Evolutionary conservation across 2,797 vertebrate species (phyloP), one percentile per base, ranked within the genome.

Genomic region (Chelon auratus): DNA sequence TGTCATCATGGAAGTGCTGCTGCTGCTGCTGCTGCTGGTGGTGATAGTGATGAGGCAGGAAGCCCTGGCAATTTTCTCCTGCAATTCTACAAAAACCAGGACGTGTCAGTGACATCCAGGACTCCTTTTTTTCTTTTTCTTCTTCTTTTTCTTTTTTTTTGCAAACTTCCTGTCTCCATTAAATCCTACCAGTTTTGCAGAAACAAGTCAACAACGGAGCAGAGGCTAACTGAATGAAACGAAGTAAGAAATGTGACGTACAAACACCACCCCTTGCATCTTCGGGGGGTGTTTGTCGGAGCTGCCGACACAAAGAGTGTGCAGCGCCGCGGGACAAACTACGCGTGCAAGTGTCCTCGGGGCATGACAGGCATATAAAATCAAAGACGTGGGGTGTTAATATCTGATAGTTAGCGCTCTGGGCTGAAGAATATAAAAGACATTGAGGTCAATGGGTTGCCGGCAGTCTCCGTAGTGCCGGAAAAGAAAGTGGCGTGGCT

Each of bases 401-500:
- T 91, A 89, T 93, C 83, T 93, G 86, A 92, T 92, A 83, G 84
- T 84, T 74, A 80, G 68, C 22, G 83, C 93, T 91, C 48, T 9
- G 58, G 89, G 92, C 91, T 76, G 91, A 90, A 90, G 83, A 82
- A 82, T 82, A 79, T 82, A 85, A 93, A 93, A 93, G 84, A 89
- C 93, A 93, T 90, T 67, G 81, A 87, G 92, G 92, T 93, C 92
- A 93, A 71, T 80, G 91, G 91, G 93, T 94, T 92, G 84, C 65
- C 55, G 59, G 81, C 75, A 54, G 84, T 91, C 91, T 92, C 91
- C 59, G 4, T 42, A n/a, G 89, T 87, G 88, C 62, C 30, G 30
- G 30, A 33, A 33, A 33, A 33, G 30, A 75, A 78, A 85, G 75
- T 68, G 81, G 85, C 43, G 36, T 85, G 82, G 84, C 89, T 91